Conservation (phyloP, 1,140 invertebrate species). For the Lamellibrachia luymesi region DNA sequence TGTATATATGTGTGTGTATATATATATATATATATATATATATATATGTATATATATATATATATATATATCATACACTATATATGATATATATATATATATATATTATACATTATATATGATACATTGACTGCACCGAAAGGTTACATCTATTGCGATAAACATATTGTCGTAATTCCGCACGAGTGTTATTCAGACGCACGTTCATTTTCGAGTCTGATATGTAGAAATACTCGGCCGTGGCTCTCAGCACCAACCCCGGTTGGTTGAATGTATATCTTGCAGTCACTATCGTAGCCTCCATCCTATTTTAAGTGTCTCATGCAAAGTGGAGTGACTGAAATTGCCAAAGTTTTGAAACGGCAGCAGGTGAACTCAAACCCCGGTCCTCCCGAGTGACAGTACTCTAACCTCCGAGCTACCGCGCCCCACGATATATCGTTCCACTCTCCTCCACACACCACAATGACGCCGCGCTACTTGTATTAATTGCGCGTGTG, state of each 20-base stretch:
- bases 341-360: not conserved
- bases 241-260: not conserved
- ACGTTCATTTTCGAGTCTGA: no score
- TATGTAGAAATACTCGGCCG: not conserved
- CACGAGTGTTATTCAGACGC: no score
- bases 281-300: no score
- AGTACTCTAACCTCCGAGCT: not conserved
- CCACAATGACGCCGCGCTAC: not conserved
- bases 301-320: no score
- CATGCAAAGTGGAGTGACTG: not conserved
- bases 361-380: no score
- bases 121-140: no score
- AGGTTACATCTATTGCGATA: no score
- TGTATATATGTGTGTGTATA: not conserved
- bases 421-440: not conserved
- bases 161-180: no score
- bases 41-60: not conserved
- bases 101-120: no score
- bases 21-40: not conserved
- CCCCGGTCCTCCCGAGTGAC: not conserved
- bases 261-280: no score
- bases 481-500: not conserved
- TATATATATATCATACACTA: not conserved
- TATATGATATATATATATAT: no score
- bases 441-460: not conserved